These are phyloP conservation scores for Megaptera novaeangliae DNA, from an alignment of 2,113 vertebrate genomes.

Conservation along the genomic window DNA sequence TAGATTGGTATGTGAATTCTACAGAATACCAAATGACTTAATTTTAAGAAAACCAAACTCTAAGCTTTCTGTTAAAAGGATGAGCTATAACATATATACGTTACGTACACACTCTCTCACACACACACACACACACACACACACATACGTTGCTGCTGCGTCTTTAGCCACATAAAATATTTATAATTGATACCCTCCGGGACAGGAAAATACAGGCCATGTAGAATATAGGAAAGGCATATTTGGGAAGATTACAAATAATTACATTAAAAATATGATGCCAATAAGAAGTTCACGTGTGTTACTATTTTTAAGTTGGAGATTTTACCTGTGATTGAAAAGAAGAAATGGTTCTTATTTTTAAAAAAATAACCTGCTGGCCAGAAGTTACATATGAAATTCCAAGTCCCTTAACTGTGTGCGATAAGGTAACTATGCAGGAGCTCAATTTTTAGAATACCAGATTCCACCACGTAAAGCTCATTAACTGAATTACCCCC, in stretches of 20 bases:
- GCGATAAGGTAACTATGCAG: background rate
- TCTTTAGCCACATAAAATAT: background rate
- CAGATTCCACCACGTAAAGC: background rate
- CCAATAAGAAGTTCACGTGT: background rate
- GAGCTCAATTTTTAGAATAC: background rate
- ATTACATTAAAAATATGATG: background rate
- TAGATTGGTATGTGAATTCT: background rate
- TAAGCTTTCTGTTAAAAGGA: background rate
- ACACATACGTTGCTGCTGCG: background rate
- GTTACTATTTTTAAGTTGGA: background rate
- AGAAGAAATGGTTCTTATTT: background rate
- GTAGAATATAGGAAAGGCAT: background rate
- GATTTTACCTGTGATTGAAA: background rate
- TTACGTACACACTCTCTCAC: background rate
- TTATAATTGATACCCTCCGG: background rate
- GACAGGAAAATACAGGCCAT: background rate
- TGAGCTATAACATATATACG: background rate
- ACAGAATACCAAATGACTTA: background rate
- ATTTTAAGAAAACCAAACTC: slow-evolving; percentile 14
- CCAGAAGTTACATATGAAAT: background rate
- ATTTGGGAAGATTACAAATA: background rate
- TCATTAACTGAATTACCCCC: background rate
- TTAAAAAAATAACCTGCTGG: background rate
- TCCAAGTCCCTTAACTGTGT: background rate
- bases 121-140: no score